A percentile compares a stretch with the other conserved stretches of the same genome.
Evolutionary conservation across 1,140 invertebrate species (phyloP).

Genomic region (Micrasema longulum): DNA sequence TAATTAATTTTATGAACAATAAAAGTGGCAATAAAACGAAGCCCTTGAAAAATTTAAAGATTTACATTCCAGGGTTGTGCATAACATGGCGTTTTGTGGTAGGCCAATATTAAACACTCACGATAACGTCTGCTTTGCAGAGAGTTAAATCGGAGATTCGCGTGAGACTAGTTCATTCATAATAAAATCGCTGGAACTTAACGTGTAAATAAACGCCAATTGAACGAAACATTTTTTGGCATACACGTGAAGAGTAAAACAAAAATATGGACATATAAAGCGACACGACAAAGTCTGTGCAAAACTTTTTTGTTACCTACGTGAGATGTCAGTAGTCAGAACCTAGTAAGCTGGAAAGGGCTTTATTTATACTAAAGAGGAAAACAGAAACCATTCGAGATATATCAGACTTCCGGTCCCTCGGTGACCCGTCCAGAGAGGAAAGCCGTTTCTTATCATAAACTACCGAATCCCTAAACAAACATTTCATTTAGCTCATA

Average conservation of each 20-base stretch:
- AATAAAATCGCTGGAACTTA: neutral
- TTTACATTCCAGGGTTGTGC: neutral
- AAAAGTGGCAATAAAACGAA: too few relatives aligned
- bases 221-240: neutral
- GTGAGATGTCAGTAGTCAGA: too few relatives aligned
- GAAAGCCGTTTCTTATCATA: neutral
- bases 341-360: too few relatives aligned
- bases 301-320: too few relatives aligned
- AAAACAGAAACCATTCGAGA: constrained; percentile 1
- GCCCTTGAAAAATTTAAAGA: too few relatives aligned
- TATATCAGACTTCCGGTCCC: constrained; percentile 16
- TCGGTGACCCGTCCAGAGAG: constrained; percentile 5
- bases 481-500: constrained; percentile 26
- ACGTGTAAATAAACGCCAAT: neutral
- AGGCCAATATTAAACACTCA: constrained; percentile 11
- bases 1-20: too few relatives aligned
- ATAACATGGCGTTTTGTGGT: constrained; percentile 14
- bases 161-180: constrained; percentile 13
- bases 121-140: constrained; percentile 9
- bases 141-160: constrained; percentile 18
- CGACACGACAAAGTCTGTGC: too few relatives aligned
- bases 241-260: neutral
- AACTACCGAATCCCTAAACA: constrained; percentile 12
- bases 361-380: too few relatives aligned
- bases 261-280: too few relatives aligned